Base-by-base conservation (phyloP, 2,113 vertebrate species). In the Carassius auratus region DNA sequence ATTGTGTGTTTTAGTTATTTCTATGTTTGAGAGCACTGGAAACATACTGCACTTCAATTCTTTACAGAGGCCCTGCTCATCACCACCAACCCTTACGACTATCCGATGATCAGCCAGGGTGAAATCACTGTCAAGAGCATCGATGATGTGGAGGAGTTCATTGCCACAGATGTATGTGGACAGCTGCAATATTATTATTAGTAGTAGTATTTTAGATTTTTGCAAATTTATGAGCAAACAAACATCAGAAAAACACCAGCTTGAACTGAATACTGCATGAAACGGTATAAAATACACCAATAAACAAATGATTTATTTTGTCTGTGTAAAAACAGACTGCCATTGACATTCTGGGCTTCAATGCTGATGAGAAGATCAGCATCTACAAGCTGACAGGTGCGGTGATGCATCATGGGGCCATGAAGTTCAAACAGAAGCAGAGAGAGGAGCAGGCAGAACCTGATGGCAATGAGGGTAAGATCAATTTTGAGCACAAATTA, bases 41-140 rank as follows among this genome's bases (percentile, higher is more conserved):
- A 36, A 36, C 36, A 36, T 36, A 36, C 36, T 36, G 36, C 36
- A 36, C 36, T 2, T 36, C 36, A 36, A 36, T 36, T 36, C 36
- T 42, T 79, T 13, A 57, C 90, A 92, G 91, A 92, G 88, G 90
- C 87, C 33, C 94, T 97, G n/a, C 94, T 97, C 73, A 97, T 97
- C 8, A 96, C 96, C 79, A 97, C 95, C 66, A 97, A 97, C 83
- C 96, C 96, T 0, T 97, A 93, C 73, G 96, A 97, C 89, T 97
- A 64, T 73, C 95, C 90, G 2, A 96, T 95, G 84, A 90, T 97
- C 23, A 64, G 62, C 62, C n/a, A 64, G 10, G 62, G 62, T 64
- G 23, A 64, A 64, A 64, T 64, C 62, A 64, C n/a, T 64, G 23
- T 13, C 61, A 62, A 62, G 61, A 62, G n/a, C 1, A 10, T 61